Conservation (phyloP, 2,797 vertebrate genomes). For the Sebastes matsubarae region DNA sequence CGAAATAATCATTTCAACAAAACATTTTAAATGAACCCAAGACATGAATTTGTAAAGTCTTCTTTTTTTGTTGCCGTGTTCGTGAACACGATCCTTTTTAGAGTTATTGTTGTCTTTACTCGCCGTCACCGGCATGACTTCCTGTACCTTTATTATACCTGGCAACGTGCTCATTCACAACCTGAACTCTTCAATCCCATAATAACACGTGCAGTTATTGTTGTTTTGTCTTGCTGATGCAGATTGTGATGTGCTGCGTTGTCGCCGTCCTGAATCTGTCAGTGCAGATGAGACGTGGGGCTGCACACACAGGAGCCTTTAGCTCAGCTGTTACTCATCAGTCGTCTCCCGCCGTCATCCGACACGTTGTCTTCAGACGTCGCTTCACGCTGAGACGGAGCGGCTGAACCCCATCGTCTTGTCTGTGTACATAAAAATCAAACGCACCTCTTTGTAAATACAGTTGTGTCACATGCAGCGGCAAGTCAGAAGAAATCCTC, state of each 20-base stretch:
- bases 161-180: not conserved
- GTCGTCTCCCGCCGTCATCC: slow-evolving; percentile 35
- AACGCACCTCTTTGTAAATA: slow-evolving; percentile 29
- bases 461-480: slow-evolving; percentile 17
- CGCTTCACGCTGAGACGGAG: slow-evolving; percentile 16
- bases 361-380: slow-evolving; percentile 40
- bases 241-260: slow-evolving; percentile 16
- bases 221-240: slow-evolving; percentile 28
- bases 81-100: not conserved
- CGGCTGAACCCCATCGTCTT: slow-evolving; percentile 28
- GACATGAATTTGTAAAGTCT: not conserved
- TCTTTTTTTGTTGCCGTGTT: not conserved
- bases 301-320: slow-evolving; percentile 32
- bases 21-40: not conserved
- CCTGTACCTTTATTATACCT: not conserved
- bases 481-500: slow-evolving; percentile 17
- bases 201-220: not conserved
- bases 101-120: not conserved
- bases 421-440: slow-evolving; percentile 55
- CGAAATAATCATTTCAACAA: not conserved
- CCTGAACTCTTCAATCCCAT: not conserved
- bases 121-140: not conserved
- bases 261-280: slow-evolving; percentile 68
- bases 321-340: slow-evolving; percentile 59
- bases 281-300: slow-evolving; percentile 44